Conservation (phyloP, 1,140 invertebrate species). For the Sitophilus oryzae region DNA sequence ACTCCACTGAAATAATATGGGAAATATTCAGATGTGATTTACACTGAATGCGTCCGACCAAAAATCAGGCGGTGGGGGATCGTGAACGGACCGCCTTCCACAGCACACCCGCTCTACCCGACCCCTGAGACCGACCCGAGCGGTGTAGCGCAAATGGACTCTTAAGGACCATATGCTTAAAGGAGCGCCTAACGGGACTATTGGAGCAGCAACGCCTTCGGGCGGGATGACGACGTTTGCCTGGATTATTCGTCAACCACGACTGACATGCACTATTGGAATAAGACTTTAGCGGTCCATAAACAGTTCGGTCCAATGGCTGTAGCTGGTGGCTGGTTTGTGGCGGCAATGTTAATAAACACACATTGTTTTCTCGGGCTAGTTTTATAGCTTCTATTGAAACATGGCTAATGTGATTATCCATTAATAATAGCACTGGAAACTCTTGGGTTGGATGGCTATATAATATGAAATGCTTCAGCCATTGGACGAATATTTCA, state of each 20-base stretch:
- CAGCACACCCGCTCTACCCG: no score
- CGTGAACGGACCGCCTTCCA: no score
- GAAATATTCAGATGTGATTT: no score
- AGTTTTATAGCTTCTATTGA: conserved; percentile 25
- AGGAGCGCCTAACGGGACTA: conserved; percentile 39
- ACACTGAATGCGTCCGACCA: no score
- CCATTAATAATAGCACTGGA: conserved; percentile 11
- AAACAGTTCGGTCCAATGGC: conserved; percentile 43
- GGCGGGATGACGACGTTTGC: conserved; percentile 45
- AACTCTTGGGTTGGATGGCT: conserved; percentile 33
- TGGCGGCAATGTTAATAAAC: conserved; percentile 37
- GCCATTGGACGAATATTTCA: conserved; percentile 44
- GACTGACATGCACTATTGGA: neutral
- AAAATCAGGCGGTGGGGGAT: no score
- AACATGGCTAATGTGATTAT: conserved; percentile 30
- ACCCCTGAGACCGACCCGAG: no score
- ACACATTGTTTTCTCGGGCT: conserved; percentile 17
- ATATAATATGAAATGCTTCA: conserved; percentile 46
- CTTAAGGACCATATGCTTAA: conserved; percentile 39
- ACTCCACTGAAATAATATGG: no score
- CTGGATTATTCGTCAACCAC: conserved; percentile 13
- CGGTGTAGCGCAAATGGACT: no score
- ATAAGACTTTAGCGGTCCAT: conserved; percentile 34
- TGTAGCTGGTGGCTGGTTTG: conserved; percentile 43
- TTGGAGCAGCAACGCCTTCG: conserved; percentile 41